Percentiles rank a stretch among this genome's conserved stretches.
phyloP scores from a whole-genome alignment of 2,113 vertebrate species.

The Misgurnus anguillicaudatus region DNA sequence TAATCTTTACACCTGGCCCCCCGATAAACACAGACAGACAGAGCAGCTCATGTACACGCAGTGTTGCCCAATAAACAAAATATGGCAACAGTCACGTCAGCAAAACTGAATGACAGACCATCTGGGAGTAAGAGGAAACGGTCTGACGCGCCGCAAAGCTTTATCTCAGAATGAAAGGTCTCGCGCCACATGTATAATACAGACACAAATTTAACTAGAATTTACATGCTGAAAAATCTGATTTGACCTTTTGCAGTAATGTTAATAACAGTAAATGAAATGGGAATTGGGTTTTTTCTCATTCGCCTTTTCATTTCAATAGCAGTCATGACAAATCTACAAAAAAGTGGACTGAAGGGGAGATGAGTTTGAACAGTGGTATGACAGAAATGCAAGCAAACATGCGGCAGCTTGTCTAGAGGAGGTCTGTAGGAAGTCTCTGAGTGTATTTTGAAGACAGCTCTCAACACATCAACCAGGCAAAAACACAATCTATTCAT shows the following conservation, averaged over 20 bases:
- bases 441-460: not conserved
- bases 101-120: not conserved
- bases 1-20: conserved; percentile 14
- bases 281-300: too few relatives aligned
- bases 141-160: not conserved
- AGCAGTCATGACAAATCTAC: not conserved
- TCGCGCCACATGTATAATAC: not conserved
- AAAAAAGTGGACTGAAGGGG: too few relatives aligned
- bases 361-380: conserved; percentile 14
- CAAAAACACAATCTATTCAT: not conserved
- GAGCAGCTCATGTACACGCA: not conserved
- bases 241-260: too few relatives aligned
- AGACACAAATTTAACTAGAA: not conserved
- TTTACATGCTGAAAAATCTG: not conserved
- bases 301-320: too few relatives aligned
- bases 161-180: not conserved
- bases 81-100: conserved; percentile 15
- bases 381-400: conserved; percentile 64
- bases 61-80: conserved; percentile 24
- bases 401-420: conserved; percentile 62
- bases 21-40: conserved; percentile 9
- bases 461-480: not conserved
- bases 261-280: not conserved
- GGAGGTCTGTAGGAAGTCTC: not conserved
- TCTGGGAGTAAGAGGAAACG: not conserved